phyloP scores from a whole-genome alignment of 2,797 vertebrate genomes.

The Spatula versicolor region DNA sequence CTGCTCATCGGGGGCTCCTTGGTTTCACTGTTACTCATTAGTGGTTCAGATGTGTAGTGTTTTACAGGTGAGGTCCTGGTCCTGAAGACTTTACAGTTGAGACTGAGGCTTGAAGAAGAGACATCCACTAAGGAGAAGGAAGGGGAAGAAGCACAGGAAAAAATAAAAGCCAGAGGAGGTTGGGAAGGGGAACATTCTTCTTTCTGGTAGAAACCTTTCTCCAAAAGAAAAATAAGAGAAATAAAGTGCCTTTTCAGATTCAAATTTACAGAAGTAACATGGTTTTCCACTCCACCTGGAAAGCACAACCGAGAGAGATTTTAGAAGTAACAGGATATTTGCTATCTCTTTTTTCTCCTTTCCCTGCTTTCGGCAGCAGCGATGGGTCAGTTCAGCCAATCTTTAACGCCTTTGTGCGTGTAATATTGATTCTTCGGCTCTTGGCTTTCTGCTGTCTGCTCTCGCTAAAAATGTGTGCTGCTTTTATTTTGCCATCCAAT shows the following conservation, averaged over 20 bases:
- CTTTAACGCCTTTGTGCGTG: neutral
- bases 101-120: neutral
- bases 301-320: neutral
- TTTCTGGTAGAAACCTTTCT: constrained; percentile 1
- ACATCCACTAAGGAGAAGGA: neutral
- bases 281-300: neutral
- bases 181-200: neutral
- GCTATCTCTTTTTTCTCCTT: neutral
- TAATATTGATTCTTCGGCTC: neutral
- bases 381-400: neutral
- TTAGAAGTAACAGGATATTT: neutral
- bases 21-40: neutral
- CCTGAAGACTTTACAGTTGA: neutral
- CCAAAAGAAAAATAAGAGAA: neutral
- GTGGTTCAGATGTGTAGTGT: neutral
- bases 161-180: neutral
- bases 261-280: neutral
- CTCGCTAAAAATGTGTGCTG: neutral
- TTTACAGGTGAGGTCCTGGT: neutral
- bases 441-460: neutral
- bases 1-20: rapidly evolving
- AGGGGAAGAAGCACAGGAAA: neutral
- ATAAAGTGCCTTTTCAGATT: neutral
- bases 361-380: neutral
- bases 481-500: constrained; percentile 4